Evolutionary conservation across 2,113 vertebrate genomes (phyloP), one percentile per base, ranked within the genome.

Genomic region (Pipa parva): DNA sequence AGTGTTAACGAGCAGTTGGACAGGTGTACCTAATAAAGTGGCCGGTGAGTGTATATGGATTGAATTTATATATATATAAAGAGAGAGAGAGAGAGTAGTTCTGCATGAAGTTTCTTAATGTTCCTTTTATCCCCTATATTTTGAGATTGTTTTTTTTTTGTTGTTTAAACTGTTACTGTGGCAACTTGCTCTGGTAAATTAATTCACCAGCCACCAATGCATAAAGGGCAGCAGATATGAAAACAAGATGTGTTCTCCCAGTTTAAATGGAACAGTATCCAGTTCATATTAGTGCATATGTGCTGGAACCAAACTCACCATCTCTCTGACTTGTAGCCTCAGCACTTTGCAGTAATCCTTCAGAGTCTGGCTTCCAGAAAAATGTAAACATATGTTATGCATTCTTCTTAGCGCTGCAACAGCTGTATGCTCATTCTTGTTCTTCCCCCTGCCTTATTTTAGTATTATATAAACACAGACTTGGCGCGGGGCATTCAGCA

Each of bases 391-490:
- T 51, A 60, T 59, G 52, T 49, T 68, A 27, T 49, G 28, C 65
- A 28, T 60, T 52, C 31, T 39, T 51, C 29, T 68, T 45, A 26
- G 22, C 29, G 31, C 7, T 33, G 21, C 29, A 28, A 59, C 64
- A 68, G 46, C 56, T 68, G 56, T 68, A 52, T 51, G 56, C 46
- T 39, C 24, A 29, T 60, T 60, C 33, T 26, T 58, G 39, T 67
- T 56, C 56, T 59, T 59, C 13, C 55, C 24, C 33, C 22, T 55
- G 20, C 55, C 37, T 5, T 60, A 51, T 68, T 59, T 59, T 60
- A 49, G 25, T 58, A 68, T 68, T 52, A 59, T 46, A 60, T 60
- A 68, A 68, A 59, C 46, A 68, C 57, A 68, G 65, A 59, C 65
- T 59, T 68, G 65, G 56, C 65, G 59, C 10, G 39, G 24, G 52